These are phyloP conservation scores for Thamnophis sirtalis DNA, from an alignment of 2,113 vertebrate species.

Conservation along the genomic window DNA sequence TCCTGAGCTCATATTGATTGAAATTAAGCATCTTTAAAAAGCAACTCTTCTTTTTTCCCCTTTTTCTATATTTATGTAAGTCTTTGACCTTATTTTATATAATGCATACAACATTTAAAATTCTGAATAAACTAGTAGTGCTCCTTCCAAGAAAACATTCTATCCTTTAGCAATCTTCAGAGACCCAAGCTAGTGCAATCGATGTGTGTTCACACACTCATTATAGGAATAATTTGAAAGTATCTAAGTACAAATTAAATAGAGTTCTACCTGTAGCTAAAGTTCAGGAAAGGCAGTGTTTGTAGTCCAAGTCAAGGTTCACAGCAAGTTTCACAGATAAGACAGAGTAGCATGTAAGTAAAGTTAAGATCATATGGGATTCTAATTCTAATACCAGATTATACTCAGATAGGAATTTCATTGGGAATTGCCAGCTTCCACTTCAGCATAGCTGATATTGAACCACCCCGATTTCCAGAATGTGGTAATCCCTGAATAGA, in stretches of 20 bases:
- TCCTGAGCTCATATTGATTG: not conserved
- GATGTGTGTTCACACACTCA: not conserved
- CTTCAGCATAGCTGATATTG: not conserved
- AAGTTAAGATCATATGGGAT: not conserved
- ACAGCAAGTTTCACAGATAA: not conserved
- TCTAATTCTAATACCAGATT: not conserved
- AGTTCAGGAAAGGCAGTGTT: not conserved
- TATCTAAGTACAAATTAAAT: not conserved
- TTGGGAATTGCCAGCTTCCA: not conserved
- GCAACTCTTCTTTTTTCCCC: not conserved
- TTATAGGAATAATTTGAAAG: not conserved
- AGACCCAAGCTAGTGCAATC: not conserved
- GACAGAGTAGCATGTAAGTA: not conserved
- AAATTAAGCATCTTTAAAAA: not conserved
- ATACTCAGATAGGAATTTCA: not conserved
- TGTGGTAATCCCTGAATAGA: not conserved
- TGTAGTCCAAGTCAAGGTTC: not conserved
- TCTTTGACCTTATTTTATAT: not conserved
- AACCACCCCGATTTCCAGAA: not conserved
- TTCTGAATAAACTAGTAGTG: not conserved
- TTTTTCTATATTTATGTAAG: not conserved
- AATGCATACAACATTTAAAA: not conserved
- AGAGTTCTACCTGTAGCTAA: not conserved
- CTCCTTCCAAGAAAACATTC: not conserved
- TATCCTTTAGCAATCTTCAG: not conserved